A percentile compares a stretch with the other conserved stretches of the same genome.
Evolutionary conservation across 2,113 vertebrate species (phyloP).

Genomic region (Sardina pilchardus): DNA sequence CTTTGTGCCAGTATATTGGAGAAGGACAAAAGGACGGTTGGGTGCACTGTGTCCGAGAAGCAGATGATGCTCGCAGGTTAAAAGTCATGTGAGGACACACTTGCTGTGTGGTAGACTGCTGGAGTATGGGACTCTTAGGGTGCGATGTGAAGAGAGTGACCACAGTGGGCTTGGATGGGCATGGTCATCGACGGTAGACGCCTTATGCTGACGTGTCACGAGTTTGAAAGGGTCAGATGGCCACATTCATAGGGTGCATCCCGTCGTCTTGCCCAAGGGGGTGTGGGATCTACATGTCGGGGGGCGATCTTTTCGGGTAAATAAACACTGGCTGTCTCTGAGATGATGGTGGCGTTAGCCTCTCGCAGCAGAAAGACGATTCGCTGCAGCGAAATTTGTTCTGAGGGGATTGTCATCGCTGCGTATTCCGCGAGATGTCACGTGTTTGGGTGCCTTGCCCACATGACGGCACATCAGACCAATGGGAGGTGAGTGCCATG

Average conservation of each 20-base stretch:
- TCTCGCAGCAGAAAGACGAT: slow-evolving; percentile 47
- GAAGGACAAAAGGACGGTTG: neutral
- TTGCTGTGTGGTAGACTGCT: neutral
- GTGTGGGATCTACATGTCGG: slow-evolving; percentile 62
- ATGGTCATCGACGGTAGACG: neutral
- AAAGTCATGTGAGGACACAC: slow-evolving; percentile 29
- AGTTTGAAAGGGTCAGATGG: slow-evolving; percentile 40
- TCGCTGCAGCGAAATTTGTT: slow-evolving; percentile 62
- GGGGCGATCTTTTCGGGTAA: slow-evolving; percentile 47
- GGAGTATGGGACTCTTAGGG: neutral
- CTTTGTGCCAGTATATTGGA: neutral
- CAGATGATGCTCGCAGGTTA: slow-evolving; percentile 34
- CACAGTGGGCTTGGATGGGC: neutral
- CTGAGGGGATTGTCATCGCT: slow-evolving; percentile 65
- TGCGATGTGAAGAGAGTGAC: slow-evolving; percentile 12
- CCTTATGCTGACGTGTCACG: slow-evolving; percentile 42
- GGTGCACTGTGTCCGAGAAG: neutral
- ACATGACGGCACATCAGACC: slow-evolving; percentile 67
- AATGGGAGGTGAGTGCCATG: slow-evolving; percentile 72
- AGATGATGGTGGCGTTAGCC: slow-evolving; percentile 58
- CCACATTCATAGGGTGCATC: slow-evolving; percentile 34
- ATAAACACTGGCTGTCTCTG: slow-evolving; percentile 53
- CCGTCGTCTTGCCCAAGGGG: slow-evolving; percentile 47
- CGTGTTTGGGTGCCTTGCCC: slow-evolving; percentile 67
- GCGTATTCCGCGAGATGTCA: slow-evolving; percentile 60